Base-by-base conservation (phyloP, 2,888 invertebrate species). In the Diabrotica balteata region DNA sequence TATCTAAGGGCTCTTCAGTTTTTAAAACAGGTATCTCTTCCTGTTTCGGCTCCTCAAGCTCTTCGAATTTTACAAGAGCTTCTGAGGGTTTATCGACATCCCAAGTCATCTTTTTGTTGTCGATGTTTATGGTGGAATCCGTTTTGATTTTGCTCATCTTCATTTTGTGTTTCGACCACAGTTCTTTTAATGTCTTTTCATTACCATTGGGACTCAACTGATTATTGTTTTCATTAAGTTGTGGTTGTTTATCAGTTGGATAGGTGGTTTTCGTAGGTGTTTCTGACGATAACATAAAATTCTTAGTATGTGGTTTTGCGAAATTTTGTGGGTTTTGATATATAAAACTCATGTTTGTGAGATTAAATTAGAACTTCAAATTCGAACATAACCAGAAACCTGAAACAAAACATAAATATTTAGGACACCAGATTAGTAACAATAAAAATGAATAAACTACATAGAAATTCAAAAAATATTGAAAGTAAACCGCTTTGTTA, bases 141-240 rank as follows among this genome's bases (percentile, higher is more conserved):
- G 66, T 66, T 67, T 77, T 76, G 11, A 73, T 73, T 66, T 77
- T 79, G 47, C 76, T 73, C 63, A 76, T 73, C 59, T 79, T 77
- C 68, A 81, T 80, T 61, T 77, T 81, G 64, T 81, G 79, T 70
- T 80, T 79, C 8, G 81, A 80, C 83, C 83, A 83, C 10, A 82
- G 79, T 70, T 81, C 78, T 63, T 80, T 79, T 17, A 82, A 73
- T 44, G 75, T 78, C 69, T 79, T 77, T 63, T 79, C 77, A 50
- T 75, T 73, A 9, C 77, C 76, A 67, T 75, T 76, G 59, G 75
- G 73, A 66, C 66, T 74, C 46, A 74, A 60, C 69, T 73, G 72
- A 63, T 73, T 73, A 68, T 74, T 73, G 58, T 75, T 76, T 67
- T 73, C 72, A 45, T 61, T 67, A 17, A 72, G 55, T 45, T 67